phyloP scores from a whole-genome alignment of 2,797 vertebrate species.

The Hydrolagus colliei region DNA sequence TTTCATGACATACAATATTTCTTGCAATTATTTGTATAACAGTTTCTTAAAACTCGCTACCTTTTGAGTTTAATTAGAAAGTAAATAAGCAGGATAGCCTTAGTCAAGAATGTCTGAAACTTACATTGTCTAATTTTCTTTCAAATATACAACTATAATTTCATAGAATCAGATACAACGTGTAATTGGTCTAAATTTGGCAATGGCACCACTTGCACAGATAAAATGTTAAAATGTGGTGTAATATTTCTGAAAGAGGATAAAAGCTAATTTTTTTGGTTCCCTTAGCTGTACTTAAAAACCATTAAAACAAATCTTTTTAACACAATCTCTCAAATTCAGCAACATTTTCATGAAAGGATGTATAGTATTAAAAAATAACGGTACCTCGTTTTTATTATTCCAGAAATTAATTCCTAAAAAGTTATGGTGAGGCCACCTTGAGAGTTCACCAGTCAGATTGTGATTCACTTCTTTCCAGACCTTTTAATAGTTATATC shows the following conservation, averaged over 20 bases:
- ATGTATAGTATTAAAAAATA: not conserved
- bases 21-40: not conserved
- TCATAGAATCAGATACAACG: conserved; percentile 24
- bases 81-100: not conserved
- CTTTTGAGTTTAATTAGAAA: not conserved
- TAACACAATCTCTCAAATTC: not conserved
- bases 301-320: not conserved
- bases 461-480: not conserved
- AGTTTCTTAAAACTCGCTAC: not conserved
- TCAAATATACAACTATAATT: conserved; percentile 16
- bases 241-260: conserved; percentile 5
- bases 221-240: not conserved
- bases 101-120: not conserved
- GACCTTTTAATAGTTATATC: too few relatives aligned
- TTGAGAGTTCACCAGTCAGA: not conserved
- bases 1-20: not conserved
- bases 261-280: not conserved
- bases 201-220: not conserved
- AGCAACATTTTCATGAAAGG: not conserved
- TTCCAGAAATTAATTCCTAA: not conserved
- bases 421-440: not conserved
- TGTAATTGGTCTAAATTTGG: conserved; percentile 26
- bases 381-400: not conserved
- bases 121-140: not conserved
- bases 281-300: not conserved